Evolutionary conservation across 1,140 invertebrate genomes (phyloP), one percentile per base, ranked within the genome.

Genomic region (Lordiphosa clarofinis): DNA sequence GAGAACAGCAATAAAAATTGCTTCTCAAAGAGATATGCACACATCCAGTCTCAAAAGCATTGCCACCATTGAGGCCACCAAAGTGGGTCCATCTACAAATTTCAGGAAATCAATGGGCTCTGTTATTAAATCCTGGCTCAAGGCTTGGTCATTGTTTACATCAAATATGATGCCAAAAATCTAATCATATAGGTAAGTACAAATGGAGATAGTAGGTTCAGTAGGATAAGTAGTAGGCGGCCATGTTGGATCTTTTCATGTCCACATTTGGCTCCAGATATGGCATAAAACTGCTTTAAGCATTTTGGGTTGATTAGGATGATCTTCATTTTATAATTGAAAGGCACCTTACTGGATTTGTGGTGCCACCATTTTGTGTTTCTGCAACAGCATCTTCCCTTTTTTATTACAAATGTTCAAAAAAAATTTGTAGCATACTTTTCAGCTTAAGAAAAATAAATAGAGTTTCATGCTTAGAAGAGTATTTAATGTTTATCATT

Each of bases 51-150:
- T 4, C 0, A 67, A n/a, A 0, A 15, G 0, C 0, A 54, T 10
- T 4, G 52, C 63, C 62, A 46, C 36, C 2, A 71, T 5, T 2
- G 86, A 87, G 1, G 79, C 74, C 46, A 87, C 46, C 38, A 87
- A 40, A 4, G 60, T 7, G 9, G 42, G 31, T 0, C 50, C 21
- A 12, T 66, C 52, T 0, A 87, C 19, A 21, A 48, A 36, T 28
- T 87, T 70, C 4, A 87, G 50, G 28, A 78, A 87, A 19, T 63
- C 56, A 4, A 87, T 72, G 6, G 48, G n/a, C 10, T 71, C 56
- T 5, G 7, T 42, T 1, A 49, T 50, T 11, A 56, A 60, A 8
- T 56, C 11, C 4, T 66, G 56, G 1, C 6, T 19, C 4, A 86
- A 33, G 0, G 38, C 33, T 3, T 24, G 12, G 35, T 86, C 61